Base-by-base conservation (phyloP, 2,113 vertebrate species). In the Pomatostomus ruficeps region DNA sequence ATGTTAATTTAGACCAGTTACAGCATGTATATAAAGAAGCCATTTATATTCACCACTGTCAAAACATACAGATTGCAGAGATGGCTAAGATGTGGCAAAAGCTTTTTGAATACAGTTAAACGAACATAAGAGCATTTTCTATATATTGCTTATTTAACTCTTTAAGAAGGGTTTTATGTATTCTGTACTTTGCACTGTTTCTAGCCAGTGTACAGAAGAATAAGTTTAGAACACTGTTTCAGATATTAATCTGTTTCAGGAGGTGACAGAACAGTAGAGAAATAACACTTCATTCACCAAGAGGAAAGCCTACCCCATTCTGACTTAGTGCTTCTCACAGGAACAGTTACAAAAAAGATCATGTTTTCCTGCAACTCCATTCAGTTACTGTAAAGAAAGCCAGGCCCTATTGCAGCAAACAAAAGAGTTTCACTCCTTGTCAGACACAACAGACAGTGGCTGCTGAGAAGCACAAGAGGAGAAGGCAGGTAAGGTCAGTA, bases 1-100 rank as follows among this genome's bases (percentile, higher is more conserved):
- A 89, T 66, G 68, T 84, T 91, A 85, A 89, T 93, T 92, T 95
- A 95, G 85, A 85, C 80, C 77, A 82, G 87, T 84, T 77, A 48
- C 67, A 94, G 91, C 78, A 58, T 76, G 70, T 9, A 6, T 58
- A 78, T 51, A 74, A 88, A 88, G 57, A 45, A 94, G 61, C 66
- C 55, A 38, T 94, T 91, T 91, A 28, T 74, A 48, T 72, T 92
- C 4, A 2, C 77, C 48, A 14, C 70, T 79, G 71, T 75, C 52
- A 80, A 91, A 96, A 86, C 52, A 67, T 19, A 70, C 15, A 38
- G 80, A 88, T 15, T 93, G 81, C 66, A 88, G 52, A 76, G 55
- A 38, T 61, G 65, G 84, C 57, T 59, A 81, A 90, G n/a, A 74
- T 90, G 76, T 52, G 65, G 83, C 35, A 79, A 89, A 67, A 81